These are phyloP conservation scores for Opisthocomus hoazin DNA, from an alignment of 2,113 vertebrate species.

Conservation along the genomic window DNA sequence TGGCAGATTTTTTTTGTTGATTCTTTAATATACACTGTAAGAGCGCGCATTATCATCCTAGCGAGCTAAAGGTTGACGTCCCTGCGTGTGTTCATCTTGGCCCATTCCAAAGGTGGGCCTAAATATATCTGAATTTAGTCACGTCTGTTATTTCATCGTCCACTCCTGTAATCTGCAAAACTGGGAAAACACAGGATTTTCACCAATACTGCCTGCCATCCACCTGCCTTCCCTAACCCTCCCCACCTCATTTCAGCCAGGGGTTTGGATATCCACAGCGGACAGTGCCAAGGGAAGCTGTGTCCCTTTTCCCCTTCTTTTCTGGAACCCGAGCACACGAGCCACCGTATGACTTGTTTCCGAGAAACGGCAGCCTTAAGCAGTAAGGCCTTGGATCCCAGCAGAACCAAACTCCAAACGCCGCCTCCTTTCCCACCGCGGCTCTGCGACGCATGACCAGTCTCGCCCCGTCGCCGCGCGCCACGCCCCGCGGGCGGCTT, in stretches of 20 bases:
- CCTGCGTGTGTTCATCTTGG: not conserved
- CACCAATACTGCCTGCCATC: no score
- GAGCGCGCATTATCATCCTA: not conserved
- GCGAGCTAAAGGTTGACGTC: no score
- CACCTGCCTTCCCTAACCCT: not conserved
- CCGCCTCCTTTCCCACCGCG: no score
- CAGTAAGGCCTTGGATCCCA: no score
- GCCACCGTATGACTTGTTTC: not conserved
- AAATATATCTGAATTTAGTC: not conserved
- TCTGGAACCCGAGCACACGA: no score
- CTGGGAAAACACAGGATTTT: not conserved
- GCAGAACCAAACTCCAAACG: no score
- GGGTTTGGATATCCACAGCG: not conserved
- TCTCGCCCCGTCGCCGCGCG: no score
- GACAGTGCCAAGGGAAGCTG: accelerated
- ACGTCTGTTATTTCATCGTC: not conserved
- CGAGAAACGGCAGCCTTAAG: no score
- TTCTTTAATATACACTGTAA: not conserved
- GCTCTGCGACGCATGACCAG: no score
- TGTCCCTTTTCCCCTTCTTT: not conserved
- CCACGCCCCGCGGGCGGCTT: not conserved
- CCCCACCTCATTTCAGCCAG: no score
- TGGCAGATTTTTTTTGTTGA: not conserved
- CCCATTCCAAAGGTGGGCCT: not conserved
- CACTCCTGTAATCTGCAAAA: no score